These are phyloP conservation scores for Prosapia bicincta DNA, from an alignment of 2,888 invertebrate species.

Conservation along the genomic window DNA sequence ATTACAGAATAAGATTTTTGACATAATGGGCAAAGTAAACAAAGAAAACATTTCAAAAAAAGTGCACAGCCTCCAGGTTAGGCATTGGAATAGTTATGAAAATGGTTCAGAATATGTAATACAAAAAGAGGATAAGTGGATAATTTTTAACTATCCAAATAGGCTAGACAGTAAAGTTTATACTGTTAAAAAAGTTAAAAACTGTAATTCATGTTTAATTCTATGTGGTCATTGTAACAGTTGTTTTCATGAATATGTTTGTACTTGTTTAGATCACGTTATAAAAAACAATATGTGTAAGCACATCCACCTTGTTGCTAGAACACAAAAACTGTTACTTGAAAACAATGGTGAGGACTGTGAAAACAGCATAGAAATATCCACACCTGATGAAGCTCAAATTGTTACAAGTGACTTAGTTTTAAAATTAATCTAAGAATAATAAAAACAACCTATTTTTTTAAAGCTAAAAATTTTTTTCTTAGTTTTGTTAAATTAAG, in stretches of 20 bases:
- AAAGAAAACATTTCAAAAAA: slow-evolving; percentile 39
- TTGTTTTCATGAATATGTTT: slow-evolving; percentile 7
- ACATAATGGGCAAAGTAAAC: slow-evolving; percentile 33
- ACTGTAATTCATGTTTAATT: not conserved
- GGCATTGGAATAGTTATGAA: not conserved
- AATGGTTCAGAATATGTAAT: not conserved
- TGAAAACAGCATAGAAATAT: not conserved
- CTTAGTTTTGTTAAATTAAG: too few species aligned
- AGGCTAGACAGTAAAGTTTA: not conserved
- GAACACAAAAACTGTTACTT: not conserved
- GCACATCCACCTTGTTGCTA: not conserved
- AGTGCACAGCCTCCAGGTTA: not conserved
- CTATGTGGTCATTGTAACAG: not conserved
- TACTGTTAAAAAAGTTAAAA: slow-evolving; percentile 5
- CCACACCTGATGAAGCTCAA: not conserved
- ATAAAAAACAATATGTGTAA: slow-evolving; percentile 17
- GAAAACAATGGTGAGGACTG: not conserved
- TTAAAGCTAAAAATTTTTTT: too few species aligned
- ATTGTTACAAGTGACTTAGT: not conserved
- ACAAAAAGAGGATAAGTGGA: not conserved
- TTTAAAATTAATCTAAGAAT: not conserved
- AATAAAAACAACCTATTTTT: too few species aligned
- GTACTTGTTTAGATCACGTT: slow-evolving; percentile 5
- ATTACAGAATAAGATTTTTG: slow-evolving; percentile 37
- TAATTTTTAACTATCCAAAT: not conserved